Percentiles rank a stretch among this genome's conserved stretches.
Evolutionary conservation across 2,888 invertebrate genomes (phyloP).

Genomic region (Yponomeuta cagnagella): DNA sequence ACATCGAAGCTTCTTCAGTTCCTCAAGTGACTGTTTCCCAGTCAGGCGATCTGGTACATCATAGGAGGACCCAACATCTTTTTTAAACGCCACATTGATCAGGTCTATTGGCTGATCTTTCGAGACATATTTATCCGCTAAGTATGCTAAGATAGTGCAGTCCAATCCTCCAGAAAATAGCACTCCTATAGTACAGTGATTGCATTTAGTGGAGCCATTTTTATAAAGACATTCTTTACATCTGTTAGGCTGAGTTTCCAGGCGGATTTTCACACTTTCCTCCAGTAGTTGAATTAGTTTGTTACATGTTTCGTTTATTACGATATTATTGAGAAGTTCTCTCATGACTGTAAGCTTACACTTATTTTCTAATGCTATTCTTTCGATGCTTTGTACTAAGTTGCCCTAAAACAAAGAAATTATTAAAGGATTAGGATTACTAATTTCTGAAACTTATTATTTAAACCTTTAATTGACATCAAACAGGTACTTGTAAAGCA

Average conservation of each 20-base stretch:
- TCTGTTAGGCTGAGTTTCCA: constrained; percentile 76
- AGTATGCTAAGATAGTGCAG: constrained; percentile 90
- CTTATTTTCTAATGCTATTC: constrained; percentile 28
- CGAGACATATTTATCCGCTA: constrained; percentile 83
- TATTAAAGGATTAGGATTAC: not conserved
- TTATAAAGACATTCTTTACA: constrained; percentile 76
- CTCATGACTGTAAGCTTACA: constrained; percentile 50
- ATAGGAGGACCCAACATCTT: constrained; percentile 55
- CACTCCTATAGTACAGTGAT: constrained; percentile 83
- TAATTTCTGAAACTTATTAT: not conserved
- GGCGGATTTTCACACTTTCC: constrained; percentile 76
- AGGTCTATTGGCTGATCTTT: constrained; percentile 86
- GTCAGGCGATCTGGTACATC: constrained; percentile 91
- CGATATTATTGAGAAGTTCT: constrained; percentile 46
- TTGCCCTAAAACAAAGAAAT: constrained; percentile 39
- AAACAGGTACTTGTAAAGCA: no score
- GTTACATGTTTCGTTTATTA: constrained; percentile 54
- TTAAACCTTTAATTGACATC: no score
- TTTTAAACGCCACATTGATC: constrained; percentile 94
- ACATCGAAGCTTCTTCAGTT: constrained; percentile 82
- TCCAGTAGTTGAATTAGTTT: constrained; percentile 70
- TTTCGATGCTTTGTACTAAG: constrained; percentile 40
- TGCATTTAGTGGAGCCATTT: constrained; percentile 41
- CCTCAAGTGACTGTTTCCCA: constrained; percentile 80
- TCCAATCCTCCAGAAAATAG: constrained; percentile 98